Conservation (phyloP, 2,888 invertebrate genomes). For the Tipula lateralis region DNA sequence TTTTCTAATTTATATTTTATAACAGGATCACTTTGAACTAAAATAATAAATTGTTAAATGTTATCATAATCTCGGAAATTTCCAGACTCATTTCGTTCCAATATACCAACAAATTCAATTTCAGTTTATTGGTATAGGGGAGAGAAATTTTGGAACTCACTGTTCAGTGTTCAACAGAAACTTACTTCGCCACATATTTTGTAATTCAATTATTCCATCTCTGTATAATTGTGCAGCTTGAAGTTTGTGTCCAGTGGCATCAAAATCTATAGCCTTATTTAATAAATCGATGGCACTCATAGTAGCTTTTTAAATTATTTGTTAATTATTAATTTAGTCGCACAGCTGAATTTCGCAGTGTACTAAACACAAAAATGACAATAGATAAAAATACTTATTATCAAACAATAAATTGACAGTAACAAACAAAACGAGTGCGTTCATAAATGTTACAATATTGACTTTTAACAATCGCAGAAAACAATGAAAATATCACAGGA, state of each 20-base stretch:
- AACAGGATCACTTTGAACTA: slow-evolving; percentile 55
- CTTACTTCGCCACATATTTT: slow-evolving; percentile 37
- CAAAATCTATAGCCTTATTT: slow-evolving; percentile 45
- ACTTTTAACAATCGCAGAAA: too few species aligned
- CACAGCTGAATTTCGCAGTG: not conserved
- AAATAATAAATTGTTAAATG: slow-evolving; percentile 33
- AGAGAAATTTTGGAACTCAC: too few species aligned
- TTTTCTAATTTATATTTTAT: slow-evolving; percentile 39
- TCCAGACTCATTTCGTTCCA: too few species aligned
- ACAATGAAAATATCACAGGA: too few species aligned
- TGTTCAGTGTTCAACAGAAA: not conserved
- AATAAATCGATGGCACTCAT: slow-evolving; percentile 43
- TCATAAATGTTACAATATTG: too few species aligned
- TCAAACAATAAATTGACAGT: too few species aligned
- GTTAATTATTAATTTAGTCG: not conserved
- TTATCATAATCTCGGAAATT: not conserved
- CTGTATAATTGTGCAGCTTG: slow-evolving; percentile 46
- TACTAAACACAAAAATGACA: not conserved
- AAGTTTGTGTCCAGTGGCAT: slow-evolving; percentile 43
- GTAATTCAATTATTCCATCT: slow-evolving; percentile 42
- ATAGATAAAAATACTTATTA: not conserved
- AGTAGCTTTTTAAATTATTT: not conserved
- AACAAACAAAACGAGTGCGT: too few species aligned
- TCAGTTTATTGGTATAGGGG: too few species aligned
- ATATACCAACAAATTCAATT: not conserved